Evolutionary conservation across 2,888 invertebrate genomes (phyloP), one percentile per base, ranked within the genome.

Genomic region (Linnaemya vulpina): DNA sequence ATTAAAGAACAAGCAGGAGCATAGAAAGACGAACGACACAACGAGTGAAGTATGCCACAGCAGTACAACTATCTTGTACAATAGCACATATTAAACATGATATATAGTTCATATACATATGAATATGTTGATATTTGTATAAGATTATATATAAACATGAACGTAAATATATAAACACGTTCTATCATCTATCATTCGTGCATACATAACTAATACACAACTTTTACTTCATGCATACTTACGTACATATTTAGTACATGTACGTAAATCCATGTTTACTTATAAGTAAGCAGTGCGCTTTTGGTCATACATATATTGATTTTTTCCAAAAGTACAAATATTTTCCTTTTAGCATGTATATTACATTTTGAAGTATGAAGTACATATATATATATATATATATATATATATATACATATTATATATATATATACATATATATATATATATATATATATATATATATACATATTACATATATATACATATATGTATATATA

Each of bases 231-330:
- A 81, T 85, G 74, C 43, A 60, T 68, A 70, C 55, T 55, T 86
- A 77, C 43, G 38, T 88, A 83, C 73, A n/a, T n/a, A n/a, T n/a
- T n/a, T n/a, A n/a, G n/a, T n/a, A 63, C 82, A 75, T 79, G 40
- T 83, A 80, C 73, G 71, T 86, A 38, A 9, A n/a, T 46, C 1
- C 40, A 13, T 40, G 11, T 40, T 3, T 40, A 40, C 40, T 3
- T 10, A 1, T 15, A 65, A 65, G 63, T 63, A 63, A 38, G 11
- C 40, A 86, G n/a, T 38, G 62, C 67, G 71, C 62, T 74, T 73
- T 46, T 71, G 68, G 71, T 75, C 51, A 77, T 75, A 82, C 63
- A 65, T 30, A 53, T 85, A 82, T 82, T 60, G 85, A 85, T 85
- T 85, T 85, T 77, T 82, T 78, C 70, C 70, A 74, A 68, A 81